Evolutionary conservation across 2,113 vertebrate species (phyloP), one percentile per base, ranked within the genome.

Genomic region (Chlorocebus sabaeus): DNA sequence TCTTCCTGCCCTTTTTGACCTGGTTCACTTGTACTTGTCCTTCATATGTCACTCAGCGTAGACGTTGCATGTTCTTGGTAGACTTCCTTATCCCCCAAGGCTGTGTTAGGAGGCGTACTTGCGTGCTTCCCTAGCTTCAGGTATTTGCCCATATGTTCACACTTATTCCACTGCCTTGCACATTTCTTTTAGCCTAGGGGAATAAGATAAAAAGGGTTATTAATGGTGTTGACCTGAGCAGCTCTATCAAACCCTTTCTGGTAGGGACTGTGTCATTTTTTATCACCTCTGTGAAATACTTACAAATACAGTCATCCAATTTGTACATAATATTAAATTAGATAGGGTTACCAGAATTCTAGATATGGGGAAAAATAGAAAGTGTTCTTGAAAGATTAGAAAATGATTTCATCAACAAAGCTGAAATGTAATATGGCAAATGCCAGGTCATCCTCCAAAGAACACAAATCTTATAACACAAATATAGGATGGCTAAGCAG

Each of bases 341-440:
- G 64, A 78, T 38, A 18, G 27, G 52, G 38, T 90, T 94, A 67
- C 67, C 27, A 94, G 88, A 95, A 96, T 94, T 59, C 45, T 82
- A 88, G 59, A 48, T 90, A 61, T 59, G 83, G 22, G 27, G 27
- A 1, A 50, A 96, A 96, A 95, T 78, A 78, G 61, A 61, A 94
- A 92, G 40, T 90, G n/a, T 90, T 95, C 78, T 85, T 88, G 61
- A 94, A 90, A 97, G 84, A 97, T 96, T 89, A 89, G 93, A 78
- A 96, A 86, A 85, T 93, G 45, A 96, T 96, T 97, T 97, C 96
- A 96, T 92, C 95, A 96, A 45, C 75, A 93, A 96, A 95, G 67
- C 90, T 95, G 95, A 85, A 96, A 97, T 95, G 85, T 70, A 95
- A 85, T 90, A 93, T 81, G 94, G 94, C 78, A 96, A 98, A 96